Base-by-base conservation (phyloP, 2,113 vertebrate genomes). In the Engystomops pustulosus region DNA sequence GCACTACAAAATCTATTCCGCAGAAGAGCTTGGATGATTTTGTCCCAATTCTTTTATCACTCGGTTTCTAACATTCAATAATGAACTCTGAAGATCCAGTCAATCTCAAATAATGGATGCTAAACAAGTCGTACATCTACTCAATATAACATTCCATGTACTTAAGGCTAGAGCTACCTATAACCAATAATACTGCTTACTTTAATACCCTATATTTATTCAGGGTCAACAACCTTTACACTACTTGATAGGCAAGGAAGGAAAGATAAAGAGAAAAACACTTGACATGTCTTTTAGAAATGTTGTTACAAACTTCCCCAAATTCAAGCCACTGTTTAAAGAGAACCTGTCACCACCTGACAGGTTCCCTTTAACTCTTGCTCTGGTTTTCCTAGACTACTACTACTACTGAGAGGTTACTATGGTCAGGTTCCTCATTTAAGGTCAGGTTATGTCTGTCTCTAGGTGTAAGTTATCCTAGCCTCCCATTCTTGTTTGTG, bases 1-100 rank as follows among this genome's bases (percentile, higher is more conserved):
- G 47, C 47, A 49, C 62, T 49, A 20, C 47, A 38, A 38, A 71
- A 81, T 71, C 45, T 41, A 71, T 81, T 81, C 32, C 20, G 12
- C 20, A 60, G n/a, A 81, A 69, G 44, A 80, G 44, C 27, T 14
- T 80, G 4, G 15, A 10, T 68, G 11, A 4, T 36, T 51, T 30
- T 51, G 38, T 68, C 72, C 10, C 47, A 41, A 49, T 74, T 49
- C 45, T 74, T 49, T 49, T 12, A 55, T 60, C 34, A 25, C 34
- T 14, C 5, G 6, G 20, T 45, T 69, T 51, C 20, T 18, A 45
- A 12, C 30, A 68, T 68, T 47, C 10, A 12, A 15, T 67, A 80
- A 80, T 69, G 60, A 34, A 23, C 34, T 60, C 18, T 60, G 34
- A 58, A 38, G 51, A 60, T 41, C 1, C n/a, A 18, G 12, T 78